These are phyloP conservation scores for Pammene fasciana DNA, from an alignment of 2,888 invertebrate species.

Conservation along the genomic window DNA sequence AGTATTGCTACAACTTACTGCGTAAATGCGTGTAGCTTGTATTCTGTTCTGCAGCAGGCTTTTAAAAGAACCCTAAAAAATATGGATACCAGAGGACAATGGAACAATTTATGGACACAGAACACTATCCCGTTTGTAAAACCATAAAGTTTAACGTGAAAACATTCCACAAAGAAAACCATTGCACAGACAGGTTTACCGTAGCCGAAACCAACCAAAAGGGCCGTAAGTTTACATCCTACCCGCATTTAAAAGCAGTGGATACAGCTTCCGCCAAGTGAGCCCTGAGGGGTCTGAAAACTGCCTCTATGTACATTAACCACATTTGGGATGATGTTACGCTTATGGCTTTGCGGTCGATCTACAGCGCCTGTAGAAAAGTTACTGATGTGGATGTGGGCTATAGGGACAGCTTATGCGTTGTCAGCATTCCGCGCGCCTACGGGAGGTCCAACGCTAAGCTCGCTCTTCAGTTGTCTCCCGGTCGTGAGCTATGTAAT, in stretches of 20 bases:
- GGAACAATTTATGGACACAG: neutral
- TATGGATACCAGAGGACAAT: no score
- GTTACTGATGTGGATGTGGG: no score
- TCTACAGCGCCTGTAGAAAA: neutral
- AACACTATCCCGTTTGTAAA: constrained; percentile 1
- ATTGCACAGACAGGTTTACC: constrained; percentile 8
- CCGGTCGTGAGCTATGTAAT: no score
- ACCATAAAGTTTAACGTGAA: constrained; percentile 13
- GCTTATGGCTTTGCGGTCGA: neutral
- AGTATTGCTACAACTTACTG: no score
- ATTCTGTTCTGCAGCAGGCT: neutral
- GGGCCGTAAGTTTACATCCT: constrained; percentile 28
- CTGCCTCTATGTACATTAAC: neutral
- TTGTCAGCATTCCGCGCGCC: no score
- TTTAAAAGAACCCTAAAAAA: neutral
- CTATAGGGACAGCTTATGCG: no score
- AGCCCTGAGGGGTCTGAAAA: constrained; percentile 16
- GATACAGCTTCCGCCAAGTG: constrained; percentile 19
- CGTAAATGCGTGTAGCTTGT: no score
- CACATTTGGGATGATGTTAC: constrained; percentile 3
- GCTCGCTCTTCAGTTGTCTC: no score
- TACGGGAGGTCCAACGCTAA: no score
- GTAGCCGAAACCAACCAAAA: constrained; percentile 21
- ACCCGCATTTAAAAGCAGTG: constrained; percentile 38
- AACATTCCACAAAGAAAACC: constrained; percentile 26